Conservation (phyloP, 2,888 invertebrate genomes). For the Cephus pulcher region DNA sequence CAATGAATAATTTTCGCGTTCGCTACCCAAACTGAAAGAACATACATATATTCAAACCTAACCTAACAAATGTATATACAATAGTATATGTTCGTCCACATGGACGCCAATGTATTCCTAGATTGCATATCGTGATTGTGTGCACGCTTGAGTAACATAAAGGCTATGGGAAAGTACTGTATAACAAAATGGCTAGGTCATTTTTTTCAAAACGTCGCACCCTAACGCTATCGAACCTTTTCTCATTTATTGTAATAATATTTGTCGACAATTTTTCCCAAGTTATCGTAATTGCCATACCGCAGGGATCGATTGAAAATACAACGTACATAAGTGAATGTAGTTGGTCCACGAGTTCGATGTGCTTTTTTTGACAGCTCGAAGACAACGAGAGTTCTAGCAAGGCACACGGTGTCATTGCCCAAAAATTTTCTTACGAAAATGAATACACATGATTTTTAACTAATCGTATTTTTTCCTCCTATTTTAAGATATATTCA, state of each 20-base stretch:
- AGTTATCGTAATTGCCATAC: neutral
- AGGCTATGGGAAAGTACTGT: neutral
- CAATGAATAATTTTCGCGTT: neutral
- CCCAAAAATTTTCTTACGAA: too few species aligned
- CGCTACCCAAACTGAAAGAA: neutral
- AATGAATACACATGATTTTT: too few species aligned
- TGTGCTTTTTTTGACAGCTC: too few species aligned
- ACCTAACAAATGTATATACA: neutral
- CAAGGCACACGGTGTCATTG: too few species aligned
- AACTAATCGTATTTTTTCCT: too few species aligned
- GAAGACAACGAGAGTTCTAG: too few species aligned
- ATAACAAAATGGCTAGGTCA: neutral
- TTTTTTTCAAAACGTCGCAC: neutral
- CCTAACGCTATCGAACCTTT: neutral
- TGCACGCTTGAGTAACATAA: slow-evolving; percentile 34
- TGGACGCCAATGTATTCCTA: neutral
- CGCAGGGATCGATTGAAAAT: neutral
- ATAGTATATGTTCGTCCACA: neutral
- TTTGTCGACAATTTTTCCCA: neutral
- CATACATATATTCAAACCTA: neutral
- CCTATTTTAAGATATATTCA: too few species aligned
- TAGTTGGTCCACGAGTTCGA: neutral
- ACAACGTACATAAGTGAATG: neutral
- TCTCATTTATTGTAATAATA: neutral
- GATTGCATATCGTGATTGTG: slow-evolving; percentile 28